Evolutionary conservation across 2,888 invertebrate species (phyloP), one percentile per base, ranked within the genome.

Genomic region (Ferrisia virgata): DNA sequence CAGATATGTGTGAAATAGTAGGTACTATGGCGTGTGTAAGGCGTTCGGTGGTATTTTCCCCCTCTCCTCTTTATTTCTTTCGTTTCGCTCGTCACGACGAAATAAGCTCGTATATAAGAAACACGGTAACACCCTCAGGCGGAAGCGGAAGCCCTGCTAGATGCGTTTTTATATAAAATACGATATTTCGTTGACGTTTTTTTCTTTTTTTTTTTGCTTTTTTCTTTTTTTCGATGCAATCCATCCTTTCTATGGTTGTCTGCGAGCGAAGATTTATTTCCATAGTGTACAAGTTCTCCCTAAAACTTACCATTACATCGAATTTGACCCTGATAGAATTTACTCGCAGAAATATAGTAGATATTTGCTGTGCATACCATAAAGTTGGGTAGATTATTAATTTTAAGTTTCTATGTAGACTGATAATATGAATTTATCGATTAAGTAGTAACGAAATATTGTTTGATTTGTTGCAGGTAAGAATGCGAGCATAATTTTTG

Each of bases 71-170:
- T 40, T 47, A 47, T 47, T 47, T 47, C 18, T n/a, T 6, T 47
- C 18, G n/a, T 47, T 47, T 18, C 47, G 47, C 47, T 0, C 72
- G 18, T 11, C 33, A n/a, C 33, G 8, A 31, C n/a, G n/a, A 15
- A 31, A 33, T 72, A 72, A 72, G 72, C 72, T 72, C 72, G 72
- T 72, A 13, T 33, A 33, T 64, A 64, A 64, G 64, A 11, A 64
- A 15, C 9, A 64, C 64, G 72, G 72, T 72, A 33, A 72, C 72
- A 72, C 72, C 72, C 72, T 72, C 72, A 72, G 72, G 72, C 72
- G 72, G 72, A 72, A 72, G 72, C 72, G 72, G 72, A 72, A 72
- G 72, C 72, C 72, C 72, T 72, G 72, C 33, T 72, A 64, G 64
- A 25, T 72, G 36, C 72, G 72, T 72, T 72, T 72, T 72, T 33